Evolutionary conservation across 2,113 vertebrate species (phyloP).

Genomic region (Oncorhynchus kisutch): DNA sequence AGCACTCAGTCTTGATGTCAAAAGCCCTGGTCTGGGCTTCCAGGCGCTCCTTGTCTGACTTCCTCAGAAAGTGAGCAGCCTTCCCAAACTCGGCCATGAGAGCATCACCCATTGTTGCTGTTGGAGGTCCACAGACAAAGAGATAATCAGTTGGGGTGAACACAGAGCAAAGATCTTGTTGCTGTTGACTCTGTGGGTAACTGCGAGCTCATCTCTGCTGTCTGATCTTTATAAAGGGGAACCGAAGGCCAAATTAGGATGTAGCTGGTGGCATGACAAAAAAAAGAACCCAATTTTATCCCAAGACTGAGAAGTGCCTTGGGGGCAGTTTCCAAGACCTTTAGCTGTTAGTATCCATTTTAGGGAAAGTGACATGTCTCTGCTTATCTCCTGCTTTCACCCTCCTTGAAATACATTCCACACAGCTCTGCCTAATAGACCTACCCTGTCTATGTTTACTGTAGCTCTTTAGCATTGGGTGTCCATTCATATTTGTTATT

Average conservation of each 20-base stretch:
- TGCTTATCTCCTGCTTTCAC: constrained; percentile 36
- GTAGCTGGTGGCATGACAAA: constrained; percentile 1
- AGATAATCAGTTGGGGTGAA: neutral
- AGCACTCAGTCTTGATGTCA: constrained; percentile 80
- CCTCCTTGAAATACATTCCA: constrained; percentile 25
- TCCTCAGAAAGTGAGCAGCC: constrained; percentile 77
- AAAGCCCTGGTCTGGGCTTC: constrained; percentile 81
- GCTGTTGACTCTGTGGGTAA: constrained; percentile 14
- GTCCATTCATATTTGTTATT: neutral
- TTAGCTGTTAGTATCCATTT: constrained; percentile 58
- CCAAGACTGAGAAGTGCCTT: neutral
- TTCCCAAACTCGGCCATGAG: constrained; percentile 79
- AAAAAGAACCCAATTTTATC: constrained; percentile 41
- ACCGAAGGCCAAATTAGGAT: constrained; percentile 60
- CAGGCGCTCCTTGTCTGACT: constrained; percentile 81
- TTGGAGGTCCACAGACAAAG: neutral
- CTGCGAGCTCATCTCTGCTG: constrained; percentile 17
- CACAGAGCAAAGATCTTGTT: neutral
- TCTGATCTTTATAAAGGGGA: constrained; percentile 44
- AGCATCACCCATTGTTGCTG: constrained; percentile 69
- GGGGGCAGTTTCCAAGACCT: constrained; percentile 56
- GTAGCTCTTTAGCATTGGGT: neutral
- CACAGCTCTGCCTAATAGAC: constrained; percentile 27
- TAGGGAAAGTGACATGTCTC: constrained; percentile 37
- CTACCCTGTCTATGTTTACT: neutral